Evolutionary conservation across 2,113 vertebrate species (phyloP).

Genomic region (Erpornis zantholeuca): DNA sequence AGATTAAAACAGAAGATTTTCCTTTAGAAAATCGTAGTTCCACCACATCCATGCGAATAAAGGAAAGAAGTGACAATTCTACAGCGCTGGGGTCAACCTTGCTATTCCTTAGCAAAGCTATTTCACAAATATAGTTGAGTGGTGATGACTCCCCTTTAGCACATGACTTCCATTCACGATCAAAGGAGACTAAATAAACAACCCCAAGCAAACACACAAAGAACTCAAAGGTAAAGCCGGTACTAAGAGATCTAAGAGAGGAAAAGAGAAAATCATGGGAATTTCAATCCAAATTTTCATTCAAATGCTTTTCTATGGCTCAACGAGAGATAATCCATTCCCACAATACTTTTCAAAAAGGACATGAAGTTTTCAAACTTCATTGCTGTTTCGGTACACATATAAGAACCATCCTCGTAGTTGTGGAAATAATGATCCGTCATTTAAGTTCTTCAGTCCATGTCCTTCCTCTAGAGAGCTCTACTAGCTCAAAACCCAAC

Average conservation of each 20-base stretch:
- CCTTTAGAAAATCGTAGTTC: fast-evolving
- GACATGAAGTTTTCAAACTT: background rate
- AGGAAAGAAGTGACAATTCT: background rate
- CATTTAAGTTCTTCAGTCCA: background rate
- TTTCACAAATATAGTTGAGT: background rate
- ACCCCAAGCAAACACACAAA: background rate
- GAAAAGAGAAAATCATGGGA: background rate
- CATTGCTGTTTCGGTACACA: fast-evolving
- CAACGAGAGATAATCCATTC: fast-evolving
- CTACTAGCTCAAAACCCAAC: background rate
- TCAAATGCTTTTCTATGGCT: background rate
- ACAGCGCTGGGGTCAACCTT: background rate
- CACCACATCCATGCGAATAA: background rate
- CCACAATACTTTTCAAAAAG: fast-evolving
- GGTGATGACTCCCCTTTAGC: background rate
- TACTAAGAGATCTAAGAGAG: background rate
- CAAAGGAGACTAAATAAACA: background rate
- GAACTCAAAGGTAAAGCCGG: background rate
- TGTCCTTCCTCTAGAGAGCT: fast-evolving
- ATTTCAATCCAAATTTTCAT: background rate
- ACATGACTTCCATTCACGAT: background rate
- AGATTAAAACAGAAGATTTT: background rate
- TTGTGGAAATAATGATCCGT: fast-evolving
- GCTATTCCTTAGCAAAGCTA: fast-evolving
- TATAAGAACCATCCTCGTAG: background rate